Evolutionary conservation across 2,888 invertebrate genomes (phyloP), one percentile per base, ranked within the genome.

Genomic region (Pristionchus arcanus): DNA sequence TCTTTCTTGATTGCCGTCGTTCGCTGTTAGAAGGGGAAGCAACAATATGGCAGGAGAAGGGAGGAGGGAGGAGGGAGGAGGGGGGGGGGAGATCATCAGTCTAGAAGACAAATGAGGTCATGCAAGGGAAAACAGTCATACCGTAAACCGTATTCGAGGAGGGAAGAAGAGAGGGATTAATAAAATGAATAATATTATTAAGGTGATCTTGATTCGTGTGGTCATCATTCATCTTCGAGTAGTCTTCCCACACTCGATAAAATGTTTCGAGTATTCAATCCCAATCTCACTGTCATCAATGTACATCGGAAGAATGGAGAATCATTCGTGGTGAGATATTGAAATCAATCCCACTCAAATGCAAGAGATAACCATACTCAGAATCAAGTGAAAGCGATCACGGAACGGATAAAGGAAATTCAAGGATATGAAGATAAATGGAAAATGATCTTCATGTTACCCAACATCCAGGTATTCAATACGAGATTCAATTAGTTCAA

Each of bases 381-480:
- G 89, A 49, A 42, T 63, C 81, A 89, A 81, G 63, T 63, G 42
- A 77, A 89, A 77, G 49, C 34, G 16, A 91, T 92, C 53, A 92
- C 91, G 0, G 91, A 91, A 49, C 83, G 55, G 13, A 92, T 93
- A 13, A 85, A 89, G 42, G 89, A 89, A 34, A 90, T 92, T 19
- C 42, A 68, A 7, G 91, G 90, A 34, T 91, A 91, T 34, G 91
- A 92, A 42, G 84, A 91, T 2, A 91, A 90, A n/a, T 93, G 93
- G 93, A 93, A 93, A 63, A 90, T 93, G 91, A 91, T 93, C 4
- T 74, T 92, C 66, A 92, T 92, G 53, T 84, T 92, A 71, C 92
- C 93, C 11, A 92, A 91, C 16, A 92, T 93, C 53, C 92, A 92
- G 90, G 92, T 92, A 77, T 25, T 9, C 21, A 42, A 21, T 16